A percentile compares a stretch with the other conserved stretches of the same genome.
Evolutionary conservation across 2,113 vertebrate genomes (phyloP).

Genomic region (Atherinomorus stipes): DNA sequence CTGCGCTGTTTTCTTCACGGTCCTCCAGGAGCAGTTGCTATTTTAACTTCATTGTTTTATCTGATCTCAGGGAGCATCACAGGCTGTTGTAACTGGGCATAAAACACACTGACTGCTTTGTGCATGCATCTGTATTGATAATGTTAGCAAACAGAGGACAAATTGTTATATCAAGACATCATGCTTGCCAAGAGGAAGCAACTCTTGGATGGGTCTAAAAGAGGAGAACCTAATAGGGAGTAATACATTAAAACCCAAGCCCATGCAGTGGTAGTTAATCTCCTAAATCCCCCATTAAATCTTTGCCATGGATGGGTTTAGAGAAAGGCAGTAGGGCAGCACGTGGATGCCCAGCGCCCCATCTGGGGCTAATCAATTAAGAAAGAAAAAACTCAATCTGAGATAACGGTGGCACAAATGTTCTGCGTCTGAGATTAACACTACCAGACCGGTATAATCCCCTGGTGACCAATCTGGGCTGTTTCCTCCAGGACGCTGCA

Average conservation of each 20-base stretch:
- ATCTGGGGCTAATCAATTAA: slow-evolving; percentile 74
- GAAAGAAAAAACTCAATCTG: slow-evolving; percentile 55
- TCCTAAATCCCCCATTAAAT: slow-evolving; percentile 76
- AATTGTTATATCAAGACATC: slow-evolving; percentile 32
- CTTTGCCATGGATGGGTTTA: slow-evolving; percentile 68
- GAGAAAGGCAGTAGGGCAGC: slow-evolving; percentile 62
- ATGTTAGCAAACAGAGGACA: slow-evolving; percentile 23
- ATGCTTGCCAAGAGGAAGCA: slow-evolving; percentile 53
- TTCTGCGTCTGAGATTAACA: slow-evolving; percentile 70
- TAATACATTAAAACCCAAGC: slow-evolving; percentile 71
- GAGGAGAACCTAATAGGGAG: slow-evolving; percentile 64
- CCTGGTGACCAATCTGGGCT: slow-evolving; percentile 59
- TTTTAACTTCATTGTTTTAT: slow-evolving; percentile 27
- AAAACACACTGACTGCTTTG: slow-evolving; percentile 41
- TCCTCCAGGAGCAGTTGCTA: slow-evolving; percentile 21
- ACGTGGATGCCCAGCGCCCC: slow-evolving; percentile 64
- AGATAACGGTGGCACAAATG: slow-evolving; percentile 52
- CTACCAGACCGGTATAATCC: slow-evolving; percentile 69
- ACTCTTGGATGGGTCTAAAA: slow-evolving; percentile 57
- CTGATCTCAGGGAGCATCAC: slow-evolving; percentile 25
- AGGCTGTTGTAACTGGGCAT: slow-evolving; percentile 7
- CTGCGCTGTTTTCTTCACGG: not conserved
- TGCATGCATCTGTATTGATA: slow-evolving; percentile 19
- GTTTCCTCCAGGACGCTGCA: slow-evolving; percentile 30
- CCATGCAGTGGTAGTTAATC: slow-evolving; percentile 73